Conservation (phyloP, 2,113 vertebrate genomes). For the Bambusicola thoracicus region DNA sequence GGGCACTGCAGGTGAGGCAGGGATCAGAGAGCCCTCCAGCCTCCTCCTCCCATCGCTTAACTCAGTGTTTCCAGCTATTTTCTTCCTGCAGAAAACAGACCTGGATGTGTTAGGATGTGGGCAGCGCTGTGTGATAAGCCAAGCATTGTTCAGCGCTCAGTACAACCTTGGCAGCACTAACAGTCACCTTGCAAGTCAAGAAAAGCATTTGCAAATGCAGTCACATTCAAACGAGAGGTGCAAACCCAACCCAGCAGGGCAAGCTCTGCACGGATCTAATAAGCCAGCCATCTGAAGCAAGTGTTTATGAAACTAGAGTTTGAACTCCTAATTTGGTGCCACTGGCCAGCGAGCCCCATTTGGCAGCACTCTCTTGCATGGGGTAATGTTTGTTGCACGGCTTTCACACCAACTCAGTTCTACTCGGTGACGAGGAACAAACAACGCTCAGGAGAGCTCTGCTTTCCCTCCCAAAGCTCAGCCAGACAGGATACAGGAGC, state of each 20-base stretch:
- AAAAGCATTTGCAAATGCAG: not conserved
- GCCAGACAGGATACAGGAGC: not conserved
- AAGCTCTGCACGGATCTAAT: not conserved
- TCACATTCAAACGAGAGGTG: not conserved
- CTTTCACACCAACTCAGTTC: not conserved
- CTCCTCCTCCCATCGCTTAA: fast-evolving
- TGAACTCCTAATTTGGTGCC: not conserved
- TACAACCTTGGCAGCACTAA: not conserved
- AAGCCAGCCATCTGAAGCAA: not conserved
- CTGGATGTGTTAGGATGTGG: not conserved
- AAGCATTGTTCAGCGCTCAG: not conserved
- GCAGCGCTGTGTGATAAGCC: not conserved
- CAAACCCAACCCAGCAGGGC: not conserved
- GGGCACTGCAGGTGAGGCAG: not conserved
- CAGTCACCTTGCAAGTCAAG: not conserved
- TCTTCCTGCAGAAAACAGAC: not conserved
- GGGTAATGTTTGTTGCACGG: not conserved
- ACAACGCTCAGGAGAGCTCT: not conserved
- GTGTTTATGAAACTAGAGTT: not conserved
- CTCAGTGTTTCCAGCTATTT: not conserved
- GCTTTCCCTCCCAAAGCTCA: not conserved
- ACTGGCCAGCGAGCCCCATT: not conserved
- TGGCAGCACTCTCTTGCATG: not conserved
- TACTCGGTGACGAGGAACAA: not conserved
- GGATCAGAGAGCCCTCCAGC: not conserved